Percentiles rank a stretch among this genome's conserved stretches.
Conservation (phyloP, 1,140 invertebrate genomes). For the Metopolophium dirhodum region DNA sequence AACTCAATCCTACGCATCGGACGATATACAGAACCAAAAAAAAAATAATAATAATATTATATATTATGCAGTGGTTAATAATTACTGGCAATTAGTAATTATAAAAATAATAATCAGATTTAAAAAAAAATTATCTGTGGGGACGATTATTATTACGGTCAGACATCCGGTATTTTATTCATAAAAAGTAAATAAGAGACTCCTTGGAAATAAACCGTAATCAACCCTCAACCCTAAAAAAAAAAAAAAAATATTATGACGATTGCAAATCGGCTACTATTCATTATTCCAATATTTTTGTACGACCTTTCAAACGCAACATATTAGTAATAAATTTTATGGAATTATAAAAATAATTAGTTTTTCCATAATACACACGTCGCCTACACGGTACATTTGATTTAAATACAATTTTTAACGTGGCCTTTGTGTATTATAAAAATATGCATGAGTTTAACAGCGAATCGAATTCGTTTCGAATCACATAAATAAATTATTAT, state of each 20-base stretch:
- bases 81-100: no score
- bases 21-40: background rate
- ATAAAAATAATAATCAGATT: no score
- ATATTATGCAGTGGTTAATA: no score
- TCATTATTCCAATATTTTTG: background rate
- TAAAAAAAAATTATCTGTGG: background rate
- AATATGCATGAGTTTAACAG: background rate
- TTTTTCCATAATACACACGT: background rate
- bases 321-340: background rate
- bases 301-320: background rate
- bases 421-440: background rate
- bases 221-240: background rate
- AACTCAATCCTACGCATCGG: background rate
- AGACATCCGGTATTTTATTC: background rate
- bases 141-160: background rate
- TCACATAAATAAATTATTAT: background rate
- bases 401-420: background rate
- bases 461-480: background rate
- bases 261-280: background rate
- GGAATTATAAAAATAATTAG: constrained; percentile 1
- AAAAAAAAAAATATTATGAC: background rate
- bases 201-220: background rate
- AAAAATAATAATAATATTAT: no score
- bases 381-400: background rate
- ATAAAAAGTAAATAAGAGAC: background rate